A percentile compares a stretch with the other conserved stretches of the same genome.
These are phyloP conservation scores for Onychostruthus taczanowskii DNA, from an alignment of 2,113 vertebrate species.

Conservation along the genomic window DNA sequence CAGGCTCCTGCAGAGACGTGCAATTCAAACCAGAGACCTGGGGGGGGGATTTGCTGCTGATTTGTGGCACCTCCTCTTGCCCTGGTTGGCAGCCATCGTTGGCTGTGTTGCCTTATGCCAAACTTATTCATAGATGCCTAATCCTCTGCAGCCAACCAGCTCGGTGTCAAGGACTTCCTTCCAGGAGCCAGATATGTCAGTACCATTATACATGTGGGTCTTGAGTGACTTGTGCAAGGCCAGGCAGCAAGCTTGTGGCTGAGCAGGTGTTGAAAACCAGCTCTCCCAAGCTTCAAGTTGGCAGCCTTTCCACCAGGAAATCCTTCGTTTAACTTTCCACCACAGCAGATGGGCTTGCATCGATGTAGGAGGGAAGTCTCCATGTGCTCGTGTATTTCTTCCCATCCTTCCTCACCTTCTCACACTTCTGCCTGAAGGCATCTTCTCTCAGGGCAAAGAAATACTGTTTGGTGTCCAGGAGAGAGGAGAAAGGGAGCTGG, in stretches of 20 bases:
- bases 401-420: neutral
- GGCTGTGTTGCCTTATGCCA: neutral
- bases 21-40: neutral
- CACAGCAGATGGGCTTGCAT: neutral
- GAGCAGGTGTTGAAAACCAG: constrained; percentile 46
- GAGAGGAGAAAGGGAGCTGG: neutral
- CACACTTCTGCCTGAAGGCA: neutral
- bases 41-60: neutral
- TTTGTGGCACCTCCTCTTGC: neutral
- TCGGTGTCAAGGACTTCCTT: neutral
- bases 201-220: neutral
- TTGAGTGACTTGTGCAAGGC: constrained; percentile 1
- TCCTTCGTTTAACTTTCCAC: neutral
- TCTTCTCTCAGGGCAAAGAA: neutral
- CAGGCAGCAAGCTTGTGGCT: constrained; percentile 1
- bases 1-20: fast-evolving
- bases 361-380: neutral
- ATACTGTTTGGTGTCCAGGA: neutral
- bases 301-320: constrained; percentile 20
- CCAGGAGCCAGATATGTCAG: constrained; percentile 24
- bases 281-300: neutral
- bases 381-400: fast-evolving
- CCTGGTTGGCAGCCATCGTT: neutral
- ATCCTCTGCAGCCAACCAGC: neutral
- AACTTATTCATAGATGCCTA: neutral